Evolutionary conservation across 1,140 invertebrate genomes (phyloP).

Genomic region (Drosophila malerkotliana): DNA sequence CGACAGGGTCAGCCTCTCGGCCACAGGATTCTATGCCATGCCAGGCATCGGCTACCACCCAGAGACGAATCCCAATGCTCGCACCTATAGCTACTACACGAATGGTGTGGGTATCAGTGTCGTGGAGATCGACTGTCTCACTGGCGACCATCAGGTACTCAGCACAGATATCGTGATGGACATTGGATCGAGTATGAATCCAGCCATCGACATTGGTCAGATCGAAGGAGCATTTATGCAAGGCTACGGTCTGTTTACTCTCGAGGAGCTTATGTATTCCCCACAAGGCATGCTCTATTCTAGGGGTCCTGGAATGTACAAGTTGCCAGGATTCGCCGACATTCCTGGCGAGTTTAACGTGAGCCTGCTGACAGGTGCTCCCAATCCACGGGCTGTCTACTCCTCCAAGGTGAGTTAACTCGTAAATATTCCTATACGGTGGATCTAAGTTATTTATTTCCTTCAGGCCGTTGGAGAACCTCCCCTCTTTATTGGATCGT

Average conservation of each 20-base stretch:
- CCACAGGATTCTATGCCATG: slow-evolving; percentile 94
- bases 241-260: slow-evolving; percentile 95
- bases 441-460: neutral
- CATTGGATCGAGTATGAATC: slow-evolving; percentile 94
- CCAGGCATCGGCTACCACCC: slow-evolving; percentile 91
- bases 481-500: slow-evolving; percentile 94
- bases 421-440: neutral
- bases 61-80: slow-evolving; percentile 88
- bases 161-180: slow-evolving; percentile 98
- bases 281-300: slow-evolving; percentile 92
- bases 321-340: slow-evolving; percentile 95
- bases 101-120: slow-evolving; percentile 91
- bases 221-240: slow-evolving; percentile 97
- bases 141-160: slow-evolving; percentile 94
- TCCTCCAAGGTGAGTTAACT: slow-evolving; percentile 92
- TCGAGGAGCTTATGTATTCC: slow-evolving; percentile 95
- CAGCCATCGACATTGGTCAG: slow-evolving; percentile 98
- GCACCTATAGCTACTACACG: slow-evolving; percentile 92
- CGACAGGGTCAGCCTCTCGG: slow-evolving; percentile 91
- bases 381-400: slow-evolving; percentile 95
- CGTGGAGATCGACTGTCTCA: slow-evolving; percentile 95
- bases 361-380: slow-evolving; percentile 92
- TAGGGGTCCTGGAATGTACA: slow-evolving; percentile 96
- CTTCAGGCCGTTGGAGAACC: slow-evolving; percentile 95
- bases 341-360: slow-evolving; percentile 97